Evolutionary conservation across 2,113 vertebrate genomes (phyloP).

Genomic region (Cephalophus harveyi): DNA sequence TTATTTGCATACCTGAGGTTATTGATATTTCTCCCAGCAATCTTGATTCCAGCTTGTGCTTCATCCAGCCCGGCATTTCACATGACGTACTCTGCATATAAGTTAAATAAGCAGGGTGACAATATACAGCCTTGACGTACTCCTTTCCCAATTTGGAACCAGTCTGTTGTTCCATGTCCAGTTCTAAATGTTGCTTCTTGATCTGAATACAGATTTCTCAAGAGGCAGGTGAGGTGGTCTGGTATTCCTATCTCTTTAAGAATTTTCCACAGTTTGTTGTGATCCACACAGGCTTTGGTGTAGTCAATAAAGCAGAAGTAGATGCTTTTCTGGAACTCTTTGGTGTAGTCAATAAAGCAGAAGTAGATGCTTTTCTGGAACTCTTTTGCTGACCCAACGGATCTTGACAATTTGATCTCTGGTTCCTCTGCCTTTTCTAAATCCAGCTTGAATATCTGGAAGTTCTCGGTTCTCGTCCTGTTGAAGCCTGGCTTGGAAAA

Average conservation of each 20-base stretch:
- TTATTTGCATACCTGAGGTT: background rate
- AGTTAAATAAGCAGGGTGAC: background rate
- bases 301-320: background rate
- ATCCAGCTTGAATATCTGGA: background rate
- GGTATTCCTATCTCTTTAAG: background rate
- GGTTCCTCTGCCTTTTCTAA: background rate
- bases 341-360: background rate
- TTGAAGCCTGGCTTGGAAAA: background rate
- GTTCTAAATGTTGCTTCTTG: background rate
- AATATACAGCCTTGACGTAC: background rate
- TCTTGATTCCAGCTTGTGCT: background rate
- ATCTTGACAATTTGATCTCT: background rate
- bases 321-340: background rate
- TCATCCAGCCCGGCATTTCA: background rate
- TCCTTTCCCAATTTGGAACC: background rate
- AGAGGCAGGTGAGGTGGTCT: background rate
- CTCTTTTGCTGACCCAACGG: background rate
- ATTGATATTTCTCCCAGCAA: background rate
- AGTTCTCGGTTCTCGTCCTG: accelerated
- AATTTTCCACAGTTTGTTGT: background rate
- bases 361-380: background rate
- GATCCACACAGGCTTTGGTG: background rate
- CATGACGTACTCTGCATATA: background rate
- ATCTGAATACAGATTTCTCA: background rate
- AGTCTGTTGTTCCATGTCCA: background rate